Evolutionary conservation across 2,888 invertebrate genomes (phyloP), one percentile per base, ranked within the genome.

Genomic region (Melieria crassipennis): DNA sequence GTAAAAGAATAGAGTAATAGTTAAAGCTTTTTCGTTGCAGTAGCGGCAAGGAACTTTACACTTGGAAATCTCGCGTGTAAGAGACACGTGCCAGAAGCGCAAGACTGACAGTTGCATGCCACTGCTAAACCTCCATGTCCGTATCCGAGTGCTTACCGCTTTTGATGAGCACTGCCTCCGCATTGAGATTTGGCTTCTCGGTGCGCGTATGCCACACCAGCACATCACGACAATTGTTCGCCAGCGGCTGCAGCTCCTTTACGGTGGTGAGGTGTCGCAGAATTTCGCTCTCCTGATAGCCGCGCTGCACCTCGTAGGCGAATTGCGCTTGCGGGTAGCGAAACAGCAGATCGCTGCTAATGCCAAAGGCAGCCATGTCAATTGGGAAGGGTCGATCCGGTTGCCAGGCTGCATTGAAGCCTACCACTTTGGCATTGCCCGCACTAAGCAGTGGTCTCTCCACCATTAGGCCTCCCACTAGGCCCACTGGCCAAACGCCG

Each of bases 171-270:
- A 90, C 84, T 81, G 88, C 88, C 87, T 95, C 93, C 84, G 93
- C 88, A 79, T 89, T 89, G 69, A 98, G 88, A 62, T 92, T 91
- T 0, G 97, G 94, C 79, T 92, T 92, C 85, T 98, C 97, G 0
- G 99, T 98, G 80, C 98, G 90, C 4, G 99, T 99, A 84, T 99
- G 99, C 99, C 99, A 99, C 0, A 99, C 99, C 75, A 95, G 92
- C n/a, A 99, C 94, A 88, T 97, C 95, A 0, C 94, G 94, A 82
- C 98, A 99, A 78, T 91, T 91, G 76, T 95, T 93, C 0, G 98
- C 99, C 74, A 95, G 88, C 0, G 98, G 96, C 86, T 99, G 99
- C 67, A 99, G 85, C 62, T 97, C 91, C 5, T 92, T 90, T 76
- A 89, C 89, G 0, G 91, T 90, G 0, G 91, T 91, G 73, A 96